Base-by-base conservation (phyloP, 2,888 invertebrate species). In the Eupithecia vulgata region DNA sequence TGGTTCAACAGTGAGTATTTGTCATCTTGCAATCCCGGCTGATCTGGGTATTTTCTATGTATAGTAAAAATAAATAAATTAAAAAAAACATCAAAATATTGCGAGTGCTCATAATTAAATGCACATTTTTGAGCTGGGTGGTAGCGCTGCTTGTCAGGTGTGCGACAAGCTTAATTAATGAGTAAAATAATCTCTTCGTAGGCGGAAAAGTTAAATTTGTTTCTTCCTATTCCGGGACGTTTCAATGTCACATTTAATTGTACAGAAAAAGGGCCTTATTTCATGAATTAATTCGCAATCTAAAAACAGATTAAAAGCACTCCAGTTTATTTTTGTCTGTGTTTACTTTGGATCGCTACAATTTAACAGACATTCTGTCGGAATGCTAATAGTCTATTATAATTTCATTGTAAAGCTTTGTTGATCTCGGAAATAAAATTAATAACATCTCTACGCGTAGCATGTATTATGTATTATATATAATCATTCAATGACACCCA, bases 1-100 rank as follows among this genome's bases (percentile, higher is more conserved):
- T 96, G 96, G 95, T 96, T 96, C 85, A 84, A 82, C n/a, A 89
- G 96, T 96, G 87, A 91, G 88, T 78, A 61, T 40, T 48, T 0
- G 6, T 45, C 5, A 17, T 17, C 42, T n/a, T n/a, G n/a, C n/a
- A n/a, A n/a, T 30, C 30, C 30, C 4, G 30, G 30, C 1, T 30
- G 30, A 3, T 30, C 30, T 30, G 30, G 30, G 30, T 30, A 30
- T 30, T 4, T 30, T 30, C 30, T 30, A 30, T 30, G 30, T n/a
- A n/a, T n/a, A n/a, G n/a, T n/a, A n/a, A n/a, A n/a, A n/a, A n/a
- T n/a, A n/a, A n/a, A n/a, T n/a, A n/a, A n/a, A n/a, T n/a, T n/a
- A n/a, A n/a, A n/a, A n/a, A n/a, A n/a, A n/a, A n/a, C n/a, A n/a
- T n/a, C n/a, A n/a, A n/a, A n/a, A n/a, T n/a, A n/a, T n/a, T n/a